Evolutionary conservation across 2,888 invertebrate genomes (phyloP).

Genomic region (Drosophila trichaetosa): DNA sequence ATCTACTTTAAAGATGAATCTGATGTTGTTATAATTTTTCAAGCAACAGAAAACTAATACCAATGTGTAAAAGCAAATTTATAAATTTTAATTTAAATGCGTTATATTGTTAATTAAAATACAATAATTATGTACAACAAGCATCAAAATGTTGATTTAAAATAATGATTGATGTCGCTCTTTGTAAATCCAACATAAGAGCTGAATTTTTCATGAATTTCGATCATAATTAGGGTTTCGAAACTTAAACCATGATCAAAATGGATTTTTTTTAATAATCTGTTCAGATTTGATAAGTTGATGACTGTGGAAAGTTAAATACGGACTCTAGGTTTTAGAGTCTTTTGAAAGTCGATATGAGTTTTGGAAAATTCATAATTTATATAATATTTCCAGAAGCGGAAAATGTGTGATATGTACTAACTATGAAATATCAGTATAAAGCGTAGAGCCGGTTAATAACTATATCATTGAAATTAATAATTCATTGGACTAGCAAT

Average conservation of each 20-base stretch:
- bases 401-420: not conserved
- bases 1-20: not conserved
- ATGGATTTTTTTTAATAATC: not conserved
- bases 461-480: not conserved
- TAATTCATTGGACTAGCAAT: conserved; percentile 2
- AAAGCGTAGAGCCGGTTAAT: not conserved
- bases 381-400: not conserved
- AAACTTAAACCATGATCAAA: not conserved
- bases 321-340: not conserved
- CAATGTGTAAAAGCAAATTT: not conserved
- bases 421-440: not conserved
- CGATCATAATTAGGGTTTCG: too few relatives aligned
- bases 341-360: not conserved
- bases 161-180: not conserved
- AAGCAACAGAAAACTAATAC: not conserved
- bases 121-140: not conserved
- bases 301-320: not conserved
- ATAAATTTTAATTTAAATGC: not conserved
- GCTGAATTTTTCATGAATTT: not conserved
- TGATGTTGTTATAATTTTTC: not conserved
- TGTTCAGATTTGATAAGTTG: not conserved
- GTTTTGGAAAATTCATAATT: not conserved
- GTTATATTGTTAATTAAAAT: not conserved
- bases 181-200: not conserved
- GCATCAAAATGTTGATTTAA: not conserved